Percentiles rank a stretch among this genome's conserved stretches.
Conservation (phyloP, 2,113 vertebrate species). For the Thomomys bottae region DNA sequence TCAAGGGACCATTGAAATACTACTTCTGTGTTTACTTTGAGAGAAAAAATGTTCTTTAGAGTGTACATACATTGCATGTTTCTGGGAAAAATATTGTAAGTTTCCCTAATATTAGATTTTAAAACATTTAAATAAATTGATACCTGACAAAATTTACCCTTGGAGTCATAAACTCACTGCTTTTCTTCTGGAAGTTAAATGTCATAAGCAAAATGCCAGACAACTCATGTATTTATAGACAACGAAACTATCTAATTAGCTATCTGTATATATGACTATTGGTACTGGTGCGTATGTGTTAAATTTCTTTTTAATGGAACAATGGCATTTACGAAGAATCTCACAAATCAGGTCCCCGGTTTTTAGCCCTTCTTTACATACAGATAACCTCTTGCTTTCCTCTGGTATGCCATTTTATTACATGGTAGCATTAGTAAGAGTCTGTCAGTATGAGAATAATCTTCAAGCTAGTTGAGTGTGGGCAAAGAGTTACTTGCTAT, state of each 20-base stretch:
- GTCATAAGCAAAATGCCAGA: not conserved
- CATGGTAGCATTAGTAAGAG: not conserved
- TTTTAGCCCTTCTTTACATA: not conserved
- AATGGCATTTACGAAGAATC: not conserved
- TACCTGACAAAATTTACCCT: not conserved
- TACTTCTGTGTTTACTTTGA: slow-evolving; percentile 2
- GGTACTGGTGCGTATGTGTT: not conserved
- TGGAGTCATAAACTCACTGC: not conserved
- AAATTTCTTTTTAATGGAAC: not conserved
- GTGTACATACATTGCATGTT: not conserved
- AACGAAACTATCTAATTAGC: not conserved
- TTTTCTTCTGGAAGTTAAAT: slow-evolving; percentile 9
- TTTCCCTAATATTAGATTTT: not conserved
- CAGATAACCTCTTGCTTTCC: not conserved
- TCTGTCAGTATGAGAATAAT: not conserved
- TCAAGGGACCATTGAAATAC: slow-evolving; percentile 33
- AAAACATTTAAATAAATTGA: slow-evolving; percentile 8
- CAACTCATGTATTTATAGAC: not conserved
- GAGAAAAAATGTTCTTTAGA: not conserved
- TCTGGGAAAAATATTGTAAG: not conserved
- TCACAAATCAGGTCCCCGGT: not conserved
- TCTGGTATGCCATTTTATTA: not conserved
- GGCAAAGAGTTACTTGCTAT: not conserved
- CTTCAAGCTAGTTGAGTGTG: not conserved
- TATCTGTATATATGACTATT: not conserved